These are phyloP conservation scores for Diarsia dahlii DNA, from an alignment of 2,888 invertebrate genomes.

Conservation along the genomic window DNA sequence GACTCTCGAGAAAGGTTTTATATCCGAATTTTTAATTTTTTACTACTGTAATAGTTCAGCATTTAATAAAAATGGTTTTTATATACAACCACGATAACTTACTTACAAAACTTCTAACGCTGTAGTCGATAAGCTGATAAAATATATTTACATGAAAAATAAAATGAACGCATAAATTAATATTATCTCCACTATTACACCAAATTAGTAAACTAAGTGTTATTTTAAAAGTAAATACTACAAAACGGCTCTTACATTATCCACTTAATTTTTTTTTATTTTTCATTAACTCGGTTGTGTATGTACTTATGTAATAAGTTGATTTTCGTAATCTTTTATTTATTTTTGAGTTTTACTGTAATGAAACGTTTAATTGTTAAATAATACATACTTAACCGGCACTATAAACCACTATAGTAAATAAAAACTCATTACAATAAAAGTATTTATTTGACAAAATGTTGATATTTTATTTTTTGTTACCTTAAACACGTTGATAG, in stretches of 20 bases:
- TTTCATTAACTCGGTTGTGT: conserved; percentile 89
- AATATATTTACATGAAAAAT: conserved; percentile 71
- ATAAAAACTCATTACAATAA: conserved; percentile 88
- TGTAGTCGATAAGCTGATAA: conserved; percentile 80
- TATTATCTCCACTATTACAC: conserved; percentile 86
- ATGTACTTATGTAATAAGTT: conserved; percentile 91
- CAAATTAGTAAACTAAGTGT: conserved; percentile 79
- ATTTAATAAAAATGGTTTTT: conserved; percentile 66
- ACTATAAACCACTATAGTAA: conserved; percentile 84
- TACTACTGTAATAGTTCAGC: conserved; percentile 68
- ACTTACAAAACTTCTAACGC: conserved; percentile 83
- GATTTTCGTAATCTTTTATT: conserved; percentile 79
- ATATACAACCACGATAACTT: conserved; percentile 64
- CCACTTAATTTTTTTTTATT: conserved; percentile 74
- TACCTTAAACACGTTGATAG: conserved; percentile 70
- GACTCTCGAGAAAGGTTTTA: conserved; percentile 76
- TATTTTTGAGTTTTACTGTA: conserved; percentile 87
- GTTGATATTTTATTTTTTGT: conserved; percentile 85
- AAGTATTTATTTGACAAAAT: conserved; percentile 86
- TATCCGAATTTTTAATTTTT: conserved; percentile 78
- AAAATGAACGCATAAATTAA: conserved; percentile 77
- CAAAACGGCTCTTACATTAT: conserved; percentile 77
- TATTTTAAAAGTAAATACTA: conserved; percentile 72
- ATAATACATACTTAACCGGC: conserved; percentile 89
- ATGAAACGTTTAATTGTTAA: conserved; percentile 86